Base-by-base conservation (phyloP, 1,140 invertebrate genomes). In the Cydia pomonella region DNA sequence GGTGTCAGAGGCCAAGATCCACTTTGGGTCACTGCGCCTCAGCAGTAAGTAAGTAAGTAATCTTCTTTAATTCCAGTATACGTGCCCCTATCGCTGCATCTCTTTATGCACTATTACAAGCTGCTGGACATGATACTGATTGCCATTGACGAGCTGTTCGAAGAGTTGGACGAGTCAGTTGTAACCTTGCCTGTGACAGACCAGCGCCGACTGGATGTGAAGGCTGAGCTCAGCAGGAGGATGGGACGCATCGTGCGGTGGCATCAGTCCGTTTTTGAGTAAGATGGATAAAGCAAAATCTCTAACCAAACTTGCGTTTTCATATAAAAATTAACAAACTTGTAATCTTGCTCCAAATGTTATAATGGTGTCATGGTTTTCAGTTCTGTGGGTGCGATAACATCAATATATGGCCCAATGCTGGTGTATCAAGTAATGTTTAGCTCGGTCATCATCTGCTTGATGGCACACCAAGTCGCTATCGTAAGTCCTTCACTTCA, bases 371-470 rank as follows among this genome's bases (percentile, higher is more conserved):
- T 44, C 12, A 1, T 44, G 47, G 10, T 41, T n/a, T 59, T 59
- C 18, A 59, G 53, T 59, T 59, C 53, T 23, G 53, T 59, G 53
- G 53, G 5, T 2, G 18, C 9, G 0, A 59, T 59, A 21, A 59
- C 53, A 59, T 59, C 53, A 3, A 21, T 59, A 1, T 59, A 21
- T 59, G 53, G 53, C 9, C 6, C 6, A 0, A 59, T 59, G 53
- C 53, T 59, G 53, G 53, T 59, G 53, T 59, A 59, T n/a, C 53
- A 59, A 59, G 53, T 59, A 1, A 21, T 59, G 53, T 59, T 59
- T 9, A 59, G 53, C 18, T 59, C 53, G 0, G 18, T 59, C 9
- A 21, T 21, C n/a, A 59, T 59, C 18, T 59, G 53, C 18, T 21
- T 59, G 6, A 59, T 59, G 53, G 53, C 53, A 0, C 10, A 59